Evolutionary conservation across 23 tunicate species (phyloP), one percentile per base, ranked within the genome.

Genomic region (Trididemnum nubilum): DNA sequence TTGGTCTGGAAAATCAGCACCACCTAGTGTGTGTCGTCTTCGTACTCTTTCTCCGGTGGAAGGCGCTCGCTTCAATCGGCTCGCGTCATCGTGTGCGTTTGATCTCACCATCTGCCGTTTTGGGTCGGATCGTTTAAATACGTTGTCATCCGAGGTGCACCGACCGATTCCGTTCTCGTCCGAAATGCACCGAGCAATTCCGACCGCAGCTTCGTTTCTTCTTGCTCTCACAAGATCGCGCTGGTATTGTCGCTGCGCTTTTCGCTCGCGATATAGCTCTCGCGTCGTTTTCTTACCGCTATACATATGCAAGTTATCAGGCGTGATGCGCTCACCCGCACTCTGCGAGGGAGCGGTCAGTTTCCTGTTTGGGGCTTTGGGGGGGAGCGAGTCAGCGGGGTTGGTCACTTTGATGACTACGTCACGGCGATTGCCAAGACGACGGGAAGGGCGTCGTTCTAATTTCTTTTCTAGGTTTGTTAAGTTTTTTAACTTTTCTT

Each of bases 81-180:
- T 34, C 32, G 28, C 27, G 18, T 72, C 80, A 33, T 64, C 61
- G 24, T 35, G 30, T 2, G 87, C 66, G 64, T 18, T 33, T 0
- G 83, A 51, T 1, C 79, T 60, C 1, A 77, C 29, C 35, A 59
- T 32, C 33, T 87, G 85, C 19, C 97, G 85, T 64, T 92, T 86
- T 12, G 91, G 97, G 44, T 92, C 91, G 26, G 40, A 78, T 7
- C 97, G 88, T 26, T 72, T 80, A 59, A 93, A 93, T 37, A 93
- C 75, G 50, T 86, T 87, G 50, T 93, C 98, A 24, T 83, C 86
- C 36, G 97, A 86, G 0, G 84, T 91, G 34, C 87, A 82, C 15
- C 93, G 74, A 0, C 34, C 34, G 44, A 73, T 65, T 4, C 36
- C 60, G 26, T 18, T 31, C 2, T 39, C 37, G 31, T 83, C 86